Conservation (phyloP, 2,888 invertebrate genomes). For the Microdon myrmicae region DNA sequence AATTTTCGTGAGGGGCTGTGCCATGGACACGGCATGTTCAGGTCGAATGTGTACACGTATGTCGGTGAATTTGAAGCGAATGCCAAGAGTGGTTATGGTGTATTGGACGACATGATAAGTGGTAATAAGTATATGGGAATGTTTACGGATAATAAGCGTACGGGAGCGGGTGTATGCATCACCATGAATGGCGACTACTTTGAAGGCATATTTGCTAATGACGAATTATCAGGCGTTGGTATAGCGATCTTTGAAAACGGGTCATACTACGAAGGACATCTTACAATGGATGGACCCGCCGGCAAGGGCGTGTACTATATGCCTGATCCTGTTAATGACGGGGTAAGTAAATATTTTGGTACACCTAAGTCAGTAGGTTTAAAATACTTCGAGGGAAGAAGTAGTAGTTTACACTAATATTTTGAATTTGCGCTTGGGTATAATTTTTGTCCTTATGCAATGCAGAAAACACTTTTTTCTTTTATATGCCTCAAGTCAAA, state of each 20-base stretch:
- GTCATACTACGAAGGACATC: slow-evolving; percentile 89
- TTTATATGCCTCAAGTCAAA: no score
- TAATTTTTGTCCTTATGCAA: no score
- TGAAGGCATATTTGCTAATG: slow-evolving; percentile 85
- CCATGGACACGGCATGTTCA: slow-evolving; percentile 86
- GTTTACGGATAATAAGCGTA: slow-evolving; percentile 86
- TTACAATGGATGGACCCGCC: slow-evolving; percentile 80
- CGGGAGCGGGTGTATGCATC: slow-evolving; percentile 86
- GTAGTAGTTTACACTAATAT: no score
- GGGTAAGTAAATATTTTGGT: slow-evolving; percentile 41
- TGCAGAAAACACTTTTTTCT: no score
- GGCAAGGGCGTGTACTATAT: slow-evolving; percentile 85
- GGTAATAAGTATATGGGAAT: slow-evolving; percentile 92
- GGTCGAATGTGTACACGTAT: slow-evolving; percentile 84
- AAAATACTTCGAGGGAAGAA: no score
- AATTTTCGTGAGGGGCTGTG: slow-evolving; percentile 85
- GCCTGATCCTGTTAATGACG: slow-evolving; percentile 76
- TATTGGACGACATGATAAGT: slow-evolving; percentile 85
- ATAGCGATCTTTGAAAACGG: slow-evolving; percentile 90
- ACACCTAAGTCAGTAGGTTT: no score
- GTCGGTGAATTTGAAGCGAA: slow-evolving; percentile 90
- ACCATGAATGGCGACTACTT: slow-evolving; percentile 92
- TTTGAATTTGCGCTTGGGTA: no score
- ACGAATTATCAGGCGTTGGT: slow-evolving; percentile 83
- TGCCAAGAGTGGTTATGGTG: slow-evolving; percentile 85